These are phyloP conservation scores for Microdon myrmicae DNA, from an alignment of 2,888 invertebrate species.

Conservation along the genomic window DNA sequence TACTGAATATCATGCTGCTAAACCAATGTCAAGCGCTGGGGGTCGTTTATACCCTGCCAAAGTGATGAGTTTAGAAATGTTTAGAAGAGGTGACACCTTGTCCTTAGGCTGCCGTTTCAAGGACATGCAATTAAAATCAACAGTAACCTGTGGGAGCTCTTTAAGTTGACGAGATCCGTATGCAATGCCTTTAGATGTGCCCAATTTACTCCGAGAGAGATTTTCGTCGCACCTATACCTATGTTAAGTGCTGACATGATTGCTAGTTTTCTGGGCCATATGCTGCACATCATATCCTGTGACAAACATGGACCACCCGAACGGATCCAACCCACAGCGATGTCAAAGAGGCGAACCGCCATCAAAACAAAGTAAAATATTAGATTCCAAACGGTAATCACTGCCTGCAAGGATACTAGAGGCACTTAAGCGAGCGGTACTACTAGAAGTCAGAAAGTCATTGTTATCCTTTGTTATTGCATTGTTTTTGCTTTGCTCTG, in stretches of 20 bases:
- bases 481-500: not conserved
- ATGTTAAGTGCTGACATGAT: not conserved
- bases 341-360: conserved; percentile 36
- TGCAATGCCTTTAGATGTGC: no score
- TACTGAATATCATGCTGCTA: conserved; percentile 33
- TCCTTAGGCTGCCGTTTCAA: conserved; percentile 23
- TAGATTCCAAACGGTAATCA: conserved; percentile 30
- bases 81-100: conserved; percentile 38
- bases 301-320: conserved; percentile 23
- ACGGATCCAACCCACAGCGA: conserved; percentile 2
- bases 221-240: no score
- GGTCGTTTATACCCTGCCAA: conserved; percentile 22
- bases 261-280: not conserved
- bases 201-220: no score
- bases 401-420: conserved; percentile 25
- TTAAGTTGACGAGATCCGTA: no score
- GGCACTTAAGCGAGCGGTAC: conserved; percentile 26
- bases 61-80: conserved; percentile 26
- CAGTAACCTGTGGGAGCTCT: no score
- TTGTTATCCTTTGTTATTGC: conserved; percentile 14
- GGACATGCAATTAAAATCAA: no score
- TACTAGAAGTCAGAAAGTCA: conserved; percentile 12
- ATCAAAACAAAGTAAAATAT: conserved; percentile 46
- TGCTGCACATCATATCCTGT: conserved; percentile 1
- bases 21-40: conserved; percentile 42